Evolutionary conservation across 2,888 invertebrate genomes (phyloP).

Genomic region (Papilio elwesi): DNA sequence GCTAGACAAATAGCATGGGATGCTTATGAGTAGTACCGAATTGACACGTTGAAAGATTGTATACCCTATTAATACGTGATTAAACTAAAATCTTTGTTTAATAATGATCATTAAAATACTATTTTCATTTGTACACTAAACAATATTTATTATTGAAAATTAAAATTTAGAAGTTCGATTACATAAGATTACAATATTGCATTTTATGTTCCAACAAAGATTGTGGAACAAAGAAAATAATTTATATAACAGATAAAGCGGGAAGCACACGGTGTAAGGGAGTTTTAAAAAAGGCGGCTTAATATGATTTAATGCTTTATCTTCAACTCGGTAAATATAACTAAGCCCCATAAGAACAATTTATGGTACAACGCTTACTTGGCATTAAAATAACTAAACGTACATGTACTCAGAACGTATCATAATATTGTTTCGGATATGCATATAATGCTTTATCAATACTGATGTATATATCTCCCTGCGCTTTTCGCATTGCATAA

Average conservation of each 20-base stretch:
- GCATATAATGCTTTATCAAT: background rate
- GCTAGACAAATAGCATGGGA: conserved; percentile 31
- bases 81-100: background rate
- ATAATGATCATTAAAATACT: background rate
- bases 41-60: conserved; percentile 18
- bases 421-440: background rate
- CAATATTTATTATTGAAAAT: too few species aligned
- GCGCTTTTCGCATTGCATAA: too few species aligned
- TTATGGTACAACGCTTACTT: conserved; percentile 20
- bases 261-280: conserved; percentile 4
- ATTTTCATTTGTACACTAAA: too few species aligned
- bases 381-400: conserved; percentile 4
- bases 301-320: conserved; percentile 27
- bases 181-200: too few species aligned
- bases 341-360: conserved; percentile 17
- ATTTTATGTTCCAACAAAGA: background rate
- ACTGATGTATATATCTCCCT: background rate
- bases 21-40: conserved; percentile 8
- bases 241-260: conserved; percentile 1
- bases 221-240: conserved; percentile 11
- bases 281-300: conserved; percentile 18
- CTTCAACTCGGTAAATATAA: conserved; percentile 22
- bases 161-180: too few species aligned
- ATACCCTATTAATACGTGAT: background rate
- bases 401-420: background rate